Conservation (phyloP, 2,797 vertebrate genomes). For the Hydrophis major region DNA sequence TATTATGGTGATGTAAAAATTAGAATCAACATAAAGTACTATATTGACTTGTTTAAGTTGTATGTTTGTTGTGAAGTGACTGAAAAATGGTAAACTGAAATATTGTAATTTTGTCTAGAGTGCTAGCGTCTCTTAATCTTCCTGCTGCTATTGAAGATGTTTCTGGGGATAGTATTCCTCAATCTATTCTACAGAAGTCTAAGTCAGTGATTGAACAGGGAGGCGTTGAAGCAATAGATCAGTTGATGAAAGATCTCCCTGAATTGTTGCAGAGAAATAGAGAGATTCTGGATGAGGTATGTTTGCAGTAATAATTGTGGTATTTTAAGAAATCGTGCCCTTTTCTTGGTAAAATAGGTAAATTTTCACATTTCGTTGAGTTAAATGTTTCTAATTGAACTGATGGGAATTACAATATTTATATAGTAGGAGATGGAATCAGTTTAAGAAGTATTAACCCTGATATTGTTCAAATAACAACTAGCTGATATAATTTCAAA, state of each 20-base stretch:
- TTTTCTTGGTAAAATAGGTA: background rate
- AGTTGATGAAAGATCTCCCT: slow-evolving; percentile 92
- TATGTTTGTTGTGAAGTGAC: background rate
- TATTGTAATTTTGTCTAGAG: slow-evolving; percentile 68
- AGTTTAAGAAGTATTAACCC: background rate
- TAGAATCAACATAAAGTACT: background rate
- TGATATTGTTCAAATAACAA: background rate
- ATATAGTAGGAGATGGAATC: background rate
- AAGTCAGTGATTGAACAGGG: slow-evolving; percentile 86
- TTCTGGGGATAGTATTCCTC: slow-evolving; percentile 93
- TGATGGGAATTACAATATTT: background rate
- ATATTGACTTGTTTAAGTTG: background rate
- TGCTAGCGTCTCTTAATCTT: slow-evolving; percentile 94
- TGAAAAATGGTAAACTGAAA: background rate
- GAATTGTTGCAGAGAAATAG: slow-evolving; percentile 93
- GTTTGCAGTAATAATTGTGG: background rate
- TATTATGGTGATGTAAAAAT: background rate
- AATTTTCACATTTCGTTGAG: background rate
- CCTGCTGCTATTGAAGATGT: slow-evolving; percentile 96
- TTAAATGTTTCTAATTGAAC: background rate
- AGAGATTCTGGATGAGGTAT: slow-evolving; percentile 95
- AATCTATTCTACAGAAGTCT: slow-evolving; percentile 93
- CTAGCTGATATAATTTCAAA: background rate
- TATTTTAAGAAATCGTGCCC: background rate
- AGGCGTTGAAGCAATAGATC: slow-evolving; percentile 92